Conservation (phyloP, 2,888 invertebrate species). For the Ormyrus nitidulus region DNA sequence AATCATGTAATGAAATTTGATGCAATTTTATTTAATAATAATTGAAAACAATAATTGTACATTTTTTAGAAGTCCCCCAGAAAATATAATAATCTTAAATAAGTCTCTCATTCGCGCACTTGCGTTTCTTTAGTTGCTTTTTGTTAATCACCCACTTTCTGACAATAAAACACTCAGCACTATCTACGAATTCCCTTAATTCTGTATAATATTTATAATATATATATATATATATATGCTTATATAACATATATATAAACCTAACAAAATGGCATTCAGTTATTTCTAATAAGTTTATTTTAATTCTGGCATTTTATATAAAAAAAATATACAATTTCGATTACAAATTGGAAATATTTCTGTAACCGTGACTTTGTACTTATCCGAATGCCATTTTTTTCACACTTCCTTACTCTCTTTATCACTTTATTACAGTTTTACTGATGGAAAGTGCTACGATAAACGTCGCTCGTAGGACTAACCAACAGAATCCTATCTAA, state of each 20-base stretch:
- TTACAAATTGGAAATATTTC: constrained; percentile 71
- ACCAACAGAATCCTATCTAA: constrained; percentile 70
- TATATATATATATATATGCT: constrained; percentile 51
- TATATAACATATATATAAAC: constrained; percentile 65
- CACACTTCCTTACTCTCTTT: constrained; percentile 55
- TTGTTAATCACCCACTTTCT: constrained; percentile 43
- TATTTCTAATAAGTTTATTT: constrained; percentile 70
- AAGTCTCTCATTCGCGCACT: constrained; percentile 15
- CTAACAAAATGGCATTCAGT: constrained; percentile 75
- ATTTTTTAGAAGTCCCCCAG: constrained; percentile 56
- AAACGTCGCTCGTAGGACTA: constrained; percentile 62
- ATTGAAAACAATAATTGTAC: constrained; percentile 37
- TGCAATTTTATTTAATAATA: constrained; percentile 44
- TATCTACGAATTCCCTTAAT: constrained; percentile 57
- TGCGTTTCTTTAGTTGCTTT: constrained; percentile 27
- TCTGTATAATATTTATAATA: constrained; percentile 43
- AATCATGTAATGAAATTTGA: background rate
- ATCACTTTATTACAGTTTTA: constrained; percentile 65
- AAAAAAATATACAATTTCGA: constrained; percentile 76
- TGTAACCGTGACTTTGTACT: constrained; percentile 74
- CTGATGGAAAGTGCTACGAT: constrained; percentile 62
- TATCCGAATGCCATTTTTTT: constrained; percentile 75
- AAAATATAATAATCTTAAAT: constrained; percentile 44
- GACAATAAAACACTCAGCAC: constrained; percentile 68
- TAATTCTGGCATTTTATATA: constrained; percentile 69